These are phyloP conservation scores for Erebia palarica DNA, from an alignment of 2,888 invertebrate species.

Conservation along the genomic window DNA sequence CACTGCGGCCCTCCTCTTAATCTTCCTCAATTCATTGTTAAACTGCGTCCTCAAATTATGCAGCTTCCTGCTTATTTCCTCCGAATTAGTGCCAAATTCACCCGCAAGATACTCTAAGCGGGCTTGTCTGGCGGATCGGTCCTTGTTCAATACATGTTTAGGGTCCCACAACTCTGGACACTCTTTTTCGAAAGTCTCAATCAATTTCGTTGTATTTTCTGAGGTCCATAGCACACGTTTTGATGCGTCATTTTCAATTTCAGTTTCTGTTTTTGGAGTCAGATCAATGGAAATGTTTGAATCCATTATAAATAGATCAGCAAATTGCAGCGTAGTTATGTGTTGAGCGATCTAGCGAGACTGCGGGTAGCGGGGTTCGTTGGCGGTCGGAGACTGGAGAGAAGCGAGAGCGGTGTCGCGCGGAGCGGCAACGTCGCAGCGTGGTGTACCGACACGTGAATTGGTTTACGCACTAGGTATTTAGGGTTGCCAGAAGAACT, in stretches of 20 bases:
- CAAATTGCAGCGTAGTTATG: conserved; percentile 54
- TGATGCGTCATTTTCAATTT: conserved; percentile 51
- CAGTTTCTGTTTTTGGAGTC: conserved; percentile 42
- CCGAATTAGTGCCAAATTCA: conserved; percentile 62
- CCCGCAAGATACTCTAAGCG: conserved; percentile 65
- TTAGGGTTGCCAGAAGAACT: not conserved
- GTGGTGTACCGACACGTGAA: conserved; percentile 19
- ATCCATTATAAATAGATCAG: conserved; percentile 57
- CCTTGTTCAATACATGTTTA: conserved; percentile 61
- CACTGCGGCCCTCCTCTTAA: conserved; percentile 58
- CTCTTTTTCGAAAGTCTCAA: conserved; percentile 63
- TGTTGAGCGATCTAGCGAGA: conserved; percentile 74
- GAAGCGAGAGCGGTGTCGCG: conserved; percentile 67
- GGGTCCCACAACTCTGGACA: conserved; percentile 70
- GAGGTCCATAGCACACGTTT: conserved; percentile 60
- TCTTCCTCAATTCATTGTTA: conserved; percentile 72
- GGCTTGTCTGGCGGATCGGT: conserved; percentile 55
- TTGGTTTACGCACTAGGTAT: not conserved
- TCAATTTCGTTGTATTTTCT: conserved; percentile 65
- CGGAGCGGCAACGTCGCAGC: conserved; percentile 67
- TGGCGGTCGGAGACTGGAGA: conserved; percentile 46
- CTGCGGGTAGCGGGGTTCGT: conserved; percentile 54
- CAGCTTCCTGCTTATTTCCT: conserved; percentile 70
- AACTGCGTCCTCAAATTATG: conserved; percentile 74
- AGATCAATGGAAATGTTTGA: conserved; percentile 59